Evolutionary conservation across 2,797 vertebrate species (phyloP).

Genomic region (Ataeniobius toweri): DNA sequence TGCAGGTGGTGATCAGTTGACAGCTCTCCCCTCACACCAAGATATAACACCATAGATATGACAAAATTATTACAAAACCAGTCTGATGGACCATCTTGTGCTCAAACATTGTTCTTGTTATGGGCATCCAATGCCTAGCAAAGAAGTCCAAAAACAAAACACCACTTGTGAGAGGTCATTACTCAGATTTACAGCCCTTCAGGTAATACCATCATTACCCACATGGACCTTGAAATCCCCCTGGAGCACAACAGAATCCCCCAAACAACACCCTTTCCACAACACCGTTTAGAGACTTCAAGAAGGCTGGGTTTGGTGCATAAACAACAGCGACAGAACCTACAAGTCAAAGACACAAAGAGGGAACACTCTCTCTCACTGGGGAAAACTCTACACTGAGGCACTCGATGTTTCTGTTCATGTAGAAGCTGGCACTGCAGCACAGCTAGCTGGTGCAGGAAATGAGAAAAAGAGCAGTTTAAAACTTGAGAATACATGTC

Average conservation of each 20-base stretch:
- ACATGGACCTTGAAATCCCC: not conserved
- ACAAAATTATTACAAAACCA: not conserved
- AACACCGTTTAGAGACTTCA: not conserved
- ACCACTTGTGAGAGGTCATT: not conserved
- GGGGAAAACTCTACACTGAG: not conserved
- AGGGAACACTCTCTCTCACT: not conserved
- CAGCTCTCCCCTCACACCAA: not conserved
- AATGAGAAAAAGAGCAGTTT: not conserved
- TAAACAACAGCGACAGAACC: not conserved
- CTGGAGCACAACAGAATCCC: not conserved
- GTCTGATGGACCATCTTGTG: not conserved
- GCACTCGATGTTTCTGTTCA: not conserved
- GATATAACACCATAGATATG: not conserved
- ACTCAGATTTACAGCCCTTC: not conserved
- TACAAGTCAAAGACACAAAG: not conserved
- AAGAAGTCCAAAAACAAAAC: not conserved
- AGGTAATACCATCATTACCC: not conserved
- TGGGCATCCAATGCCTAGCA: not conserved
- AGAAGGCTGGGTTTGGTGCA: not conserved
- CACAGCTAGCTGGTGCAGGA: not conserved
- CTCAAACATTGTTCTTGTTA: not conserved
- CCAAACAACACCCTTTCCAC: not conserved
- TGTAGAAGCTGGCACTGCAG: not conserved
- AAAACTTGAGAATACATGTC: not conserved
- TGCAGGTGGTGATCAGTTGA: not conserved